These are phyloP conservation scores for Pygoscelis antarcticus DNA, from an alignment of 2,113 vertebrate species.

Conservation along the genomic window DNA sequence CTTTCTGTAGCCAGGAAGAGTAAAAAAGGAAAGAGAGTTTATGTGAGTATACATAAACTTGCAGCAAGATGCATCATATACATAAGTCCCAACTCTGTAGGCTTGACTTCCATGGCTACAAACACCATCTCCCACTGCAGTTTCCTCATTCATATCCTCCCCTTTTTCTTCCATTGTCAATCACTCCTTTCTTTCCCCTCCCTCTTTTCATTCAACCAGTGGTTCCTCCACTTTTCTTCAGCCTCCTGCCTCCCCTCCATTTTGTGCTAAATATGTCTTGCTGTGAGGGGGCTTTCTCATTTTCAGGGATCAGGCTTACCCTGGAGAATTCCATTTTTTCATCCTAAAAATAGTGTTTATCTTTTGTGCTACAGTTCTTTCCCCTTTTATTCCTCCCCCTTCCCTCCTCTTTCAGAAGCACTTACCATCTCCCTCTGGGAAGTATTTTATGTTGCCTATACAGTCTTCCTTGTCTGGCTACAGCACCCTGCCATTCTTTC, in stretches of 20 bases:
- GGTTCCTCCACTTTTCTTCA: background rate
- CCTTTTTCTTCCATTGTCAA: background rate
- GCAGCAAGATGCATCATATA: background rate
- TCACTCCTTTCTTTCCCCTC: background rate
- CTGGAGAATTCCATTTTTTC: rapidly evolving
- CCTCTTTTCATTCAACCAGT: background rate
- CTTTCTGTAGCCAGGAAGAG: background rate
- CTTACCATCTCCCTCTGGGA: background rate
- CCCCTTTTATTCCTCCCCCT: background rate
- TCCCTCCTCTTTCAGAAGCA: background rate
- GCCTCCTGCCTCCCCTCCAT: background rate
- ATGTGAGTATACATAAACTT: background rate
- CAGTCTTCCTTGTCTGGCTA: background rate
- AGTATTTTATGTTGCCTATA: background rate
- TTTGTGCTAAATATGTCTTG: background rate
- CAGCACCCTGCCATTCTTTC: background rate
- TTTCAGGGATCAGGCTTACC: background rate
- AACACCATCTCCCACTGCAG: background rate
- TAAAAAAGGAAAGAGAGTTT: background rate
- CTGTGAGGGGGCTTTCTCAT: background rate
- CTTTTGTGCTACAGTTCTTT: background rate
- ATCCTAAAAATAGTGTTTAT: background rate
- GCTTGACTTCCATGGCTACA: background rate
- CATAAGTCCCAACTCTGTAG: background rate
- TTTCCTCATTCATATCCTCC: background rate